A percentile compares a stretch with the other conserved stretches of the same genome.
phyloP scores from a whole-genome alignment of 2,888 invertebrate genomes.

The Patella pellucida region DNA sequence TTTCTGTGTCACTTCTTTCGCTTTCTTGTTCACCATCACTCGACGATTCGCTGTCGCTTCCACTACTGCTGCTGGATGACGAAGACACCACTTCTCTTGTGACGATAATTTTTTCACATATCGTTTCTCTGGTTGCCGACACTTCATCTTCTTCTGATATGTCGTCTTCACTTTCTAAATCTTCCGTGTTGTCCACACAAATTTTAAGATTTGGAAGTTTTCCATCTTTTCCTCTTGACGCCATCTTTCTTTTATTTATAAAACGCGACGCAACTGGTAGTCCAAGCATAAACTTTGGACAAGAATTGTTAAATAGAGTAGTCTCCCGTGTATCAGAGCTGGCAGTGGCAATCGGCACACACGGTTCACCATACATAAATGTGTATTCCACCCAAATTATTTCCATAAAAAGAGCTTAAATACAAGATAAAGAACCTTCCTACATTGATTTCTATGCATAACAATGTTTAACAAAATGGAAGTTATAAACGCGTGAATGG shows the following conservation, averaged over 20 bases:
- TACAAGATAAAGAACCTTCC: too few relatives aligned
- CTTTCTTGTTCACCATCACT: conserved; percentile 2
- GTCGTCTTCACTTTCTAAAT: conserved; percentile 41
- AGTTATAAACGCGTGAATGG: too few relatives aligned
- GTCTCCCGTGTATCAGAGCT: too few relatives aligned
- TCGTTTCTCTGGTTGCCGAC: neutral
- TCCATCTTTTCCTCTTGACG: conserved; percentile 38
- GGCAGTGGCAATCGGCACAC: too few relatives aligned
- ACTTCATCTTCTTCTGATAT: conserved; percentile 31
- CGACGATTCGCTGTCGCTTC: neutral
- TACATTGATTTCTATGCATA: too few relatives aligned
- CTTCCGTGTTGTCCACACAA: conserved; percentile 61
- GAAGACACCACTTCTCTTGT: neutral
- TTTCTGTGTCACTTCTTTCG: neutral
- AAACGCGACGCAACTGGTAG: too few relatives aligned
- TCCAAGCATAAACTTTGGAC: too few relatives aligned
- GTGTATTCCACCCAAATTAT: too few relatives aligned
- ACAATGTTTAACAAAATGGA: too few relatives aligned
- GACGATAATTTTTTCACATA: conserved; percentile 2
- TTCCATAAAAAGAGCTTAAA: too few relatives aligned
- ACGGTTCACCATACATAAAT: too few relatives aligned
- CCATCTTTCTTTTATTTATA: conserved; percentile 40
- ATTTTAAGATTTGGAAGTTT: conserved; percentile 64
- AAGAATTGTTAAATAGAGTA: too few relatives aligned
- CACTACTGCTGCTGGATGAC: neutral